Conservation (phyloP, 2,113 vertebrate species). For the Piaya cayana region DNA sequence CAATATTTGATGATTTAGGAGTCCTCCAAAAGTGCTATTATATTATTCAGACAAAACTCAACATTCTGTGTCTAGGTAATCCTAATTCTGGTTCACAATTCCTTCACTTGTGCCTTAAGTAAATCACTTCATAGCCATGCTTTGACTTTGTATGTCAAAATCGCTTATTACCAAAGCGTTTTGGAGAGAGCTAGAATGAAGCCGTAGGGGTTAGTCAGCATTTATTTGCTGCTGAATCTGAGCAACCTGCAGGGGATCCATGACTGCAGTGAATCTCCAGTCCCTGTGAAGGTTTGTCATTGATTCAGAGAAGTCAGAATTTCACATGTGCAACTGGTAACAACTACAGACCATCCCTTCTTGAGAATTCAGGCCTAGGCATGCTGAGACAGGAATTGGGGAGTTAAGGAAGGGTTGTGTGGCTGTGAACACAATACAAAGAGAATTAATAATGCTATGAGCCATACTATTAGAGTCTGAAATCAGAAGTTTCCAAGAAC, state of each 20-base stretch:
- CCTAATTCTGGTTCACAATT: neutral
- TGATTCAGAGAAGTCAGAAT: neutral
- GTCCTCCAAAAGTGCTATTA: neutral
- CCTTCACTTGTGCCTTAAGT: neutral
- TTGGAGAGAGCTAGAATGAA: neutral
- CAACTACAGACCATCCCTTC: neutral
- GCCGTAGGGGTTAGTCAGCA: neutral
- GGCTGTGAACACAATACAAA: neutral
- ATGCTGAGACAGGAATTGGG: neutral
- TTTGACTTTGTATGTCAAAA: neutral
- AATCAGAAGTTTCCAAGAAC: constrained; percentile 13
- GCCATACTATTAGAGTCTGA: neutral
- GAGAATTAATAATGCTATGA: neutral
- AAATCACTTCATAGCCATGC: neutral
- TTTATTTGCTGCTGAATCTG: neutral
- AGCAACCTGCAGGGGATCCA: neutral
- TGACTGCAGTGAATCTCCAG: neutral
- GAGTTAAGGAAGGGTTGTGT: neutral
- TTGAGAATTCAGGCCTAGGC: neutral
- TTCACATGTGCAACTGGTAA: neutral
- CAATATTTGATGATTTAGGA: neutral
- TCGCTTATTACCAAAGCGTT: neutral
- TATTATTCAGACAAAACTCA: neutral
- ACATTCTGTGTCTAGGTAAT: neutral
- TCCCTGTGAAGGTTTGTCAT: neutral